Percentiles rank a stretch among this genome's conserved stretches.
Evolutionary conservation across 2,888 invertebrate genomes (phyloP).

Genomic region (Griposia aprilina): DNA sequence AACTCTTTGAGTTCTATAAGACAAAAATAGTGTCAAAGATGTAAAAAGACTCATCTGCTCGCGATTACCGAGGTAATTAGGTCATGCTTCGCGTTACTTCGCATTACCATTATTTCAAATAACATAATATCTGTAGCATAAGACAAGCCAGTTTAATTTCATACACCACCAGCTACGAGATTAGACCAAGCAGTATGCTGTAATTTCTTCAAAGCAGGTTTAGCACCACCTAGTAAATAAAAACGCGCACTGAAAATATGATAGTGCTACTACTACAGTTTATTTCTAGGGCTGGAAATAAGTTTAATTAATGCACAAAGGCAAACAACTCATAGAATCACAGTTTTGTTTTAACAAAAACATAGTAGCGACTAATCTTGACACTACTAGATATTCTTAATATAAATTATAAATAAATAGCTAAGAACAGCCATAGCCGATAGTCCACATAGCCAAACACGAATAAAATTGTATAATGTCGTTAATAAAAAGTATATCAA

Average conservation of each 20-base stretch:
- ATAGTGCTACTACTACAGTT: not conserved
- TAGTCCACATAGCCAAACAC: constrained; percentile 1
- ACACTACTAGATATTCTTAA: not conserved
- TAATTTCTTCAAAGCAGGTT: constrained; percentile 44
- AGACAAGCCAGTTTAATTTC: constrained; percentile 51
- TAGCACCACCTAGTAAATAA: not conserved
- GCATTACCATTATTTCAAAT: constrained; percentile 33
- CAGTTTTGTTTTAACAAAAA: not conserved
- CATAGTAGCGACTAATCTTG: not conserved
- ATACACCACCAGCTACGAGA: constrained; percentile 47
- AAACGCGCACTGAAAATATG: constrained; percentile 7
- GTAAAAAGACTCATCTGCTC: not conserved
- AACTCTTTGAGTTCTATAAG: not conserved
- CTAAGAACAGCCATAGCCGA: not conserved
- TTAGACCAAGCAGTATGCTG: constrained; percentile 29
- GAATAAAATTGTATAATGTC: constrained; percentile 25
- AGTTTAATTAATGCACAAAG: not conserved
- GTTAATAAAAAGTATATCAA: constrained; percentile 42
- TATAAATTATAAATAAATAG: not conserved
- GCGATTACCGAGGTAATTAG: constrained; percentile 6
- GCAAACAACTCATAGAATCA: not conserved
- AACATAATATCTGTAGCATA: constrained; percentile 9
- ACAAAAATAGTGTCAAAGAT: not conserved
- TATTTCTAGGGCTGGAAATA: not conserved
- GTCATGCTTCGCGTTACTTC: constrained; percentile 1